These are phyloP conservation scores for Tipula confusa DNA, from an alignment of 2,888 invertebrate genomes.

Conservation along the genomic window DNA sequence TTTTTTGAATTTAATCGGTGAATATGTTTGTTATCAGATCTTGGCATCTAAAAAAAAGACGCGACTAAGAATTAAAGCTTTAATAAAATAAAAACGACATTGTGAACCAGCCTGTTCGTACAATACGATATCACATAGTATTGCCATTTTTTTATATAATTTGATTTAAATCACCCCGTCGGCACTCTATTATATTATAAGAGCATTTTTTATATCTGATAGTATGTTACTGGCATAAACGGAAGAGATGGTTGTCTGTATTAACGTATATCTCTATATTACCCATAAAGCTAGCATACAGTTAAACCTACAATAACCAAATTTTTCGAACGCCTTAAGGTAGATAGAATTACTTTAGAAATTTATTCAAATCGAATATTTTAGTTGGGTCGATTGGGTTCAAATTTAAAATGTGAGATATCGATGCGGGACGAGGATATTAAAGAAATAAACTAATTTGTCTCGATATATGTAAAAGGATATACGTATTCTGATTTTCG, in stretches of 20 bases:
- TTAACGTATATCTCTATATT: background rate
- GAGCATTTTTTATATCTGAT: background rate
- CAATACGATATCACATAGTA: background rate
- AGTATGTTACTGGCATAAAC: background rate
- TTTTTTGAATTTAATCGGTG: too few species aligned
- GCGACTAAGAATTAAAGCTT: too few species aligned
- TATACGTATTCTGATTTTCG: background rate
- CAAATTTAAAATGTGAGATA: background rate
- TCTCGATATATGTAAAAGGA: background rate
- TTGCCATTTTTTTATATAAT: background rate
- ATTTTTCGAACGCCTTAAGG: background rate
- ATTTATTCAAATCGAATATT: background rate
- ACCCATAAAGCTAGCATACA: background rate
- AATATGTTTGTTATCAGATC: too few species aligned
- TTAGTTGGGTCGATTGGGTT: background rate
- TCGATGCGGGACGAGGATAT: background rate
- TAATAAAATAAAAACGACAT: background rate
- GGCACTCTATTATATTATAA: conserved; percentile 12
- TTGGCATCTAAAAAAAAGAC: too few species aligned
- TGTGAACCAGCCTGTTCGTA: background rate
- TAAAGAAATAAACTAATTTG: conserved; percentile 20
- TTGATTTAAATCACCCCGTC: conserved; percentile 25
- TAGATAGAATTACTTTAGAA: background rate
- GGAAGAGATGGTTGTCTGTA: background rate
- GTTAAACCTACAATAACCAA: background rate